Percentiles rank a stretch among this genome's conserved stretches.
Conservation (phyloP, 2,888 invertebrate genomes). For the Diploptera punctata region DNA sequence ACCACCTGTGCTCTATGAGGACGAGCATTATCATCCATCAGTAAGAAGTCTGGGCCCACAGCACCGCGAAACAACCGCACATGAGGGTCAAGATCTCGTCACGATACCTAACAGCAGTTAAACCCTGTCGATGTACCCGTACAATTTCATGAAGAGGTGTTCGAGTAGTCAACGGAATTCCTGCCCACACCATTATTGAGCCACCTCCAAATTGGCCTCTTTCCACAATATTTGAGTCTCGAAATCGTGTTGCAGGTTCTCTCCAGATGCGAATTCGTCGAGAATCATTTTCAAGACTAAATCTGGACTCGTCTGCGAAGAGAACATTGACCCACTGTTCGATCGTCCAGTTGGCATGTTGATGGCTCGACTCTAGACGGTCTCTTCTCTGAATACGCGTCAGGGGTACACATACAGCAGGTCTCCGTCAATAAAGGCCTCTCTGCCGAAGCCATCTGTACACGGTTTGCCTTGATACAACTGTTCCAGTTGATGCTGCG, state of each 20-base stretch:
- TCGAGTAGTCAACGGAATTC: too few species aligned
- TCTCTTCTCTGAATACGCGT: background rate
- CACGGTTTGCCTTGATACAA: slow-evolving; percentile 10
- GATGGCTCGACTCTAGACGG: background rate
- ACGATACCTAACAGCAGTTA: background rate
- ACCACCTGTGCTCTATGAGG: slow-evolving; percentile 1
- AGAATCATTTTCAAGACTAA: slow-evolving; percentile 3
- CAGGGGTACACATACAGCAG: slow-evolving; percentile 5
- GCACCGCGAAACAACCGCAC: background rate
- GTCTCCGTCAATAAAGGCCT: slow-evolving; percentile 1
- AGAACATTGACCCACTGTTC: background rate
- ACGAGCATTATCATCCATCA: slow-evolving; percentile 6
- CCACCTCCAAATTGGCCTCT: slow-evolving; percentile 4
- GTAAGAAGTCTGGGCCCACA: background rate
- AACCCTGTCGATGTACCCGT: background rate
- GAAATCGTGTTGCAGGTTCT: slow-evolving; percentile 11
- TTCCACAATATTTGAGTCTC: background rate
- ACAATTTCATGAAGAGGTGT: slow-evolving; percentile 8
- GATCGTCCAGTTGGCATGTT: background rate
- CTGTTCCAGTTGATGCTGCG: background rate
- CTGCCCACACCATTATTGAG: background rate
- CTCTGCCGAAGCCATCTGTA: slow-evolving; percentile 1
- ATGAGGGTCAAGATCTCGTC: slow-evolving; percentile 2
- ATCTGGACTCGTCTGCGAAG: background rate
- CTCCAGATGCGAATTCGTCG: slow-evolving; percentile 6